Evolutionary conservation across 2,113 vertebrate genomes (phyloP).

Genomic region (Amazona guildingii): DNA sequence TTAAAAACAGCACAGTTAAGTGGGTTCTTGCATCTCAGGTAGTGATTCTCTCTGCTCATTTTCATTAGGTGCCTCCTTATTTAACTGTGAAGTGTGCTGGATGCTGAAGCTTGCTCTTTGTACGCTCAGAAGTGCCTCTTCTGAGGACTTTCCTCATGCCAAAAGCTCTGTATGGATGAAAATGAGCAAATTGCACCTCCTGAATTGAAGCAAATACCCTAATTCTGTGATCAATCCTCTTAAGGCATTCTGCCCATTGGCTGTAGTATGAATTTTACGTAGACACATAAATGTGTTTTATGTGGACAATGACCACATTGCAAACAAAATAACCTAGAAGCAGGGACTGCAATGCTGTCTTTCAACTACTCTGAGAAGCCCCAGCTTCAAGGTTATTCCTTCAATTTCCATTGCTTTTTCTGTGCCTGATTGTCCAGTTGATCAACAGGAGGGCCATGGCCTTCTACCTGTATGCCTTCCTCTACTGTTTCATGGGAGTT

Average conservation of each 20-base stretch:
- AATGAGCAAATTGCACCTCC: neutral
- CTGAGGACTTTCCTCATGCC: neutral
- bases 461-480: neutral
- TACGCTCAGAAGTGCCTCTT: neutral
- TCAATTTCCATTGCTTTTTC: neutral
- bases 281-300: neutral
- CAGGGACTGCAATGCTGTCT: neutral
- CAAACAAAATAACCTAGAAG: neutral
- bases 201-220: neutral
- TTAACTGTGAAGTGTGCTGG: neutral
- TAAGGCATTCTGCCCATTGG: neutral
- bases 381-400: neutral
- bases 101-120: neutral
- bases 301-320: neutral
- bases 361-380: neutral
- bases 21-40: neutral
- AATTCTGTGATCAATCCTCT: fast-evolving
- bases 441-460: neutral
- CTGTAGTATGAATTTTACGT: neutral
- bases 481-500: neutral
- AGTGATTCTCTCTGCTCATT: neutral
- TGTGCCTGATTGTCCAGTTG: neutral
- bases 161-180: neutral
- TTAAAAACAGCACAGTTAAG: neutral
- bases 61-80: neutral